Conservation (phyloP, 2,113 vertebrate species). For the Mus spicilegus region DNA sequence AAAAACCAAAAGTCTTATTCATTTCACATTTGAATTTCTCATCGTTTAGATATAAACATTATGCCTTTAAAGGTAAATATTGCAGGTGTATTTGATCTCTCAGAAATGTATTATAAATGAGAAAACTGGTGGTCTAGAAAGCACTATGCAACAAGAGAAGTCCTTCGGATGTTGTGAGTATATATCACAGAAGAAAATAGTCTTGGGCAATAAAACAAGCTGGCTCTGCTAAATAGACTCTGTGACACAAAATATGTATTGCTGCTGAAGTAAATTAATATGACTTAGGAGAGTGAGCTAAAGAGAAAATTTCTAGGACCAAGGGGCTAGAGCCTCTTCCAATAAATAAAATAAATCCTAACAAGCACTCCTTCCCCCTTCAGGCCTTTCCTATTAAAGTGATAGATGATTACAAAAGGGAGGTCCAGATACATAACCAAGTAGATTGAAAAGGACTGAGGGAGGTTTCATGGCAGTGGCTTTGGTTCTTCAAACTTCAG, state of each 20-base stretch:
- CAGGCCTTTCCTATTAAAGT: conserved; percentile 75
- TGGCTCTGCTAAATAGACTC: conserved; percentile 69
- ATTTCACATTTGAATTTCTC: not conserved
- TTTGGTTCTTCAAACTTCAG: conserved; percentile 62
- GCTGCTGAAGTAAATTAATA: conserved; percentile 77
- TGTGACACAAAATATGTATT: conserved; percentile 76
- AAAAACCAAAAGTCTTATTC: not conserved
- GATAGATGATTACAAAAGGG: conserved; percentile 72
- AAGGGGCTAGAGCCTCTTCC: conserved; percentile 62
- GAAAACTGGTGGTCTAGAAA: conserved; percentile 5
- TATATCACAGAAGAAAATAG: conserved; percentile 74
- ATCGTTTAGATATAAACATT: not conserved
- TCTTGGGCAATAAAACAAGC: conserved; percentile 69
- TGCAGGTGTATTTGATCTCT: conserved; percentile 33
- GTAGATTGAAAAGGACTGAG: conserved; percentile 30
- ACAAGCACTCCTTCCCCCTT: conserved; percentile 57
- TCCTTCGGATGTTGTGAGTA: conserved; percentile 51
- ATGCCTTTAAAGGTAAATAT: conserved; percentile 2
- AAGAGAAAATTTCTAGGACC: conserved; percentile 72
- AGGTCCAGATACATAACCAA: conserved; percentile 52
- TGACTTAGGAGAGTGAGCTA: conserved; percentile 71
- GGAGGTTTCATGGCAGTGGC: conserved; percentile 35
- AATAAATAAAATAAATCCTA: conserved; percentile 80
- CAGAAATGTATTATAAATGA: conserved; percentile 36
- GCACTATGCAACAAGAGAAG: not conserved